Evolutionary conservation across 1,140 invertebrate genomes (phyloP), one percentile per base, ranked within the genome.

Genomic region (Aphelinus atriplicis): DNA sequence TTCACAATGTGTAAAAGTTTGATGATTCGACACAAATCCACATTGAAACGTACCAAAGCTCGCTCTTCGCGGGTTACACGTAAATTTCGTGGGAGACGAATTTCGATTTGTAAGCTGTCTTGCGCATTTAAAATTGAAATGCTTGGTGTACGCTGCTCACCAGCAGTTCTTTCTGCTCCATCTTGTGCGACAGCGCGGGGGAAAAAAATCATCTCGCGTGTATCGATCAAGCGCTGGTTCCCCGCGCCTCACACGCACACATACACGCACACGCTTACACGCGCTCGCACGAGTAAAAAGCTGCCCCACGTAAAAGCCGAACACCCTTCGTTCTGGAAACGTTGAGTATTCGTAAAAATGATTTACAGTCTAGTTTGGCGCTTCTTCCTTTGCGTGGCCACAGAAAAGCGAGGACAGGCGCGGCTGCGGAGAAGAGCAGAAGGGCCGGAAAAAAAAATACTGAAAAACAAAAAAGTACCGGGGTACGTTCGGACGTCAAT

Each of bases 111-210:
- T 55, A 9, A 71, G n/a, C 57, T 67, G 63, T 62, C 55, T 7
- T 26, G 26, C 26, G 42, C 43, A 67, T 71, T 71, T 68, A 73
- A 69, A 67, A 78, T 72, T 73, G 77, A 80, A 79, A 78, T 73
- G 71, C 58, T 75, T 80, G 74, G 73, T 71, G 69, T 51, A 61
- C 57, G 57, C 3, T 26, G 5, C n/a, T 69, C 58, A 26, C 10
- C n/a, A 57, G 46, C 46, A 50, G 46, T 53, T 9, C n/a, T 65
- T 47, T 58, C 60, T 10, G 10, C 61, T 68, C 3, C 53, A 53
- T 50, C 56, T 67, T 63, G 45, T 43, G 26, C 9, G 63, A 51
- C 63, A 48, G 1, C 53, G 3, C 53, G 51, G 9, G 51, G 26
- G 3, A 10, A 51, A 68, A 69, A 74, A 74, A 74, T 73, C 57